A percentile compares a stretch with the other conserved stretches of the same genome.
phyloP scores from a whole-genome alignment of 1,140 invertebrate genomes.

The Atopsyche davidsoni region DNA sequence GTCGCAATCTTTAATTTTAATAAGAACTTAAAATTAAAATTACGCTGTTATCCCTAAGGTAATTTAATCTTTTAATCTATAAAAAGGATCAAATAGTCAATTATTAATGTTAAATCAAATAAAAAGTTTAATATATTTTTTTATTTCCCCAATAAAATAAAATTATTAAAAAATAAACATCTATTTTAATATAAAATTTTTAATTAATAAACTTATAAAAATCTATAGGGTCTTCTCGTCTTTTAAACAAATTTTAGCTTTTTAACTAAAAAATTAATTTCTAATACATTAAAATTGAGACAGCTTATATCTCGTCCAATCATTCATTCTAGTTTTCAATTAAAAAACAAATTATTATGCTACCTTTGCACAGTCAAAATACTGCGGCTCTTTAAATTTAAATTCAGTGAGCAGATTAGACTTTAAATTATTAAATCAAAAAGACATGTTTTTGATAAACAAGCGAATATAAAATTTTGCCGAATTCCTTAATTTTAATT shows the following conservation, averaged over 20 bases:
- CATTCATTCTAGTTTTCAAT: slow-evolving; percentile 61
- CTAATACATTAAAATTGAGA: slow-evolving; percentile 36
- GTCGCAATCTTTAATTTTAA: no score
- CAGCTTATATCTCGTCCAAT: slow-evolving; percentile 46
- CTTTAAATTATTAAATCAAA: slow-evolving; percentile 52
- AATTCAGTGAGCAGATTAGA: slow-evolving; percentile 58
- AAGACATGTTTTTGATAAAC: slow-evolving; percentile 72
- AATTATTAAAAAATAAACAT: slow-evolving; percentile 38
- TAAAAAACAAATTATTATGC: slow-evolving; percentile 65
- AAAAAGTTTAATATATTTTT: no score
- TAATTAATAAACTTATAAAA: slow-evolving; percentile 47
- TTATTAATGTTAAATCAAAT: slow-evolving; percentile 41
- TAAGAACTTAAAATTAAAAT: slow-evolving; percentile 32
- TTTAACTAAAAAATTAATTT: slow-evolving; percentile 59
- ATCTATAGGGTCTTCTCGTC: slow-evolving; percentile 56
- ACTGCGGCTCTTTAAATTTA: no score
- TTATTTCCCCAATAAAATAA: no score
- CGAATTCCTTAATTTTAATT: slow-evolving; percentile 51
- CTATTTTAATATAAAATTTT: slow-evolving; percentile 40
- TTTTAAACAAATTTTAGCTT: slow-evolving; percentile 54
- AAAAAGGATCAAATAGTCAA: no score
- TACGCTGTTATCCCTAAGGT: no score
- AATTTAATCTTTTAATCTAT: slow-evolving; percentile 39
- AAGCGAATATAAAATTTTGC: slow-evolving; percentile 57
- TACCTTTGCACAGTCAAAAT: no score